These are phyloP conservation scores for Subacronicta megacephala DNA, from an alignment of 2,888 invertebrate genomes.

Conservation along the genomic window DNA sequence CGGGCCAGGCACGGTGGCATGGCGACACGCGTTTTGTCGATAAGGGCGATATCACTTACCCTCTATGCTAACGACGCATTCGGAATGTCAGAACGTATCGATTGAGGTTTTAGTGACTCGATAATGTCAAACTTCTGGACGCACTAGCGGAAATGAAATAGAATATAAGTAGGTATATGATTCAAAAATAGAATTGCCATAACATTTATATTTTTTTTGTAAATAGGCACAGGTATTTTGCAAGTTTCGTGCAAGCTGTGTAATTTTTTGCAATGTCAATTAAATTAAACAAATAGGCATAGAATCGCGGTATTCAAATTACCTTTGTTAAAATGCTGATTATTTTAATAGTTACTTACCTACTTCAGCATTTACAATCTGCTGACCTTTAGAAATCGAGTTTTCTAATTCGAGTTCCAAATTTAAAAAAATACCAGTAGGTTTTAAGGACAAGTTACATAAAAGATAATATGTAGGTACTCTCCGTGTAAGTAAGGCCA, in stretches of 20 bases:
- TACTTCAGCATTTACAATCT: constrained; percentile 13
- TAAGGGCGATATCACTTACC: constrained; percentile 64
- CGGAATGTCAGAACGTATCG: constrained; percentile 37
- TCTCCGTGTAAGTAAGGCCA: too few relatives aligned
- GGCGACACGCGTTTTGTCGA: constrained; percentile 78
- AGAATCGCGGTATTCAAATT: constrained; percentile 31
- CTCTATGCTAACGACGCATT: constrained; percentile 55
- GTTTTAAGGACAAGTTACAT: too few relatives aligned
- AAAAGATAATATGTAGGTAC: too few relatives aligned
- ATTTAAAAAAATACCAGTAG: too few relatives aligned
- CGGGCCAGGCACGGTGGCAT: constrained; percentile 67
- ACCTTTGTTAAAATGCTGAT: constrained; percentile 13
- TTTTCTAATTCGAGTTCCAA: too few relatives aligned
- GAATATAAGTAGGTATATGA: too few relatives aligned
- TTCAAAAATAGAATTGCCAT: constrained; percentile 11
- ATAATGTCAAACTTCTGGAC: constrained; percentile 3
- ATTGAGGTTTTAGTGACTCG: constrained; percentile 20
- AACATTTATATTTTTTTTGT: background rate
- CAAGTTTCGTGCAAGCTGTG: constrained; percentile 12
- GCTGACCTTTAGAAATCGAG: constrained; percentile 23
- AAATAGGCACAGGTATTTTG: background rate
- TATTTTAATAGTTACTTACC: constrained; percentile 11
- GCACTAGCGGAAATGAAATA: background rate
- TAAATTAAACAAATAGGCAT: constrained; percentile 20
- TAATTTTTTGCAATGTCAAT: constrained; percentile 14